A percentile compares a stretch with the other conserved stretches of the same genome.
Evolutionary conservation across 2,888 invertebrate species (phyloP).

Genomic region (Chrysotoxum bicinctum): DNA sequence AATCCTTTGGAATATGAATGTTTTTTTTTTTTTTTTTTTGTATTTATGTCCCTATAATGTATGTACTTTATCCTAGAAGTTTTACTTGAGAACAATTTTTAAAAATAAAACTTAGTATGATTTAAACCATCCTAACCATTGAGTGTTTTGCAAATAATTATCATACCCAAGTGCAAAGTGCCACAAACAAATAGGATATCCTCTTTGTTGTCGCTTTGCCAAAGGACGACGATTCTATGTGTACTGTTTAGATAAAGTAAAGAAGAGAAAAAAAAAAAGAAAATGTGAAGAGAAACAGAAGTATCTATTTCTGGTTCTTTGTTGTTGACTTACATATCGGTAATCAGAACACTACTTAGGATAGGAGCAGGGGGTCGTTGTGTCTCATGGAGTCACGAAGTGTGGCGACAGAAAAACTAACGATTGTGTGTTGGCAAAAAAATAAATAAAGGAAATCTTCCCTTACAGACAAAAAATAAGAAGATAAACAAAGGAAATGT

Average conservation of each 20-base stretch:
- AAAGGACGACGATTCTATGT: constrained; percentile 22
- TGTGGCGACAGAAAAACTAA: constrained; percentile 50
- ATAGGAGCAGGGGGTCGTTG: not conserved
- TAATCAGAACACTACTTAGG: constrained; percentile 19
- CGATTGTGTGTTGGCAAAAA: constrained; percentile 13
- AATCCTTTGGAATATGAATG: not conserved
- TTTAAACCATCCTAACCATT: constrained; percentile 27
- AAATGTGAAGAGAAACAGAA: not conserved
- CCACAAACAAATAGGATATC: constrained; percentile 43
- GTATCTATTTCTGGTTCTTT: constrained; percentile 9
- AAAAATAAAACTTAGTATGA: constrained; percentile 6
- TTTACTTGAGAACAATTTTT: not conserved
- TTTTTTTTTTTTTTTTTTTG: not conserved
- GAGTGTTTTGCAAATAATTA: constrained; percentile 54
- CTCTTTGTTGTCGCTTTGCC: constrained; percentile 46
- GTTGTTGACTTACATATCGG: constrained; percentile 31
- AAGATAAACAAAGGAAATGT: not conserved
- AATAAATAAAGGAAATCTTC: constrained; percentile 2
- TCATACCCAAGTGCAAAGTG: constrained; percentile 36
- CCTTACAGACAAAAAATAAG: not conserved
- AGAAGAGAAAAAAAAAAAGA: not conserved
- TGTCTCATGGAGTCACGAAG: constrained; percentile 16
- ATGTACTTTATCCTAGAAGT: not conserved
- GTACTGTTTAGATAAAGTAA: not conserved
- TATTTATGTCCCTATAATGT: not conserved